Evolutionary conservation across 2,888 invertebrate species (phyloP).

Genomic region (Cataglyphis altisquamis): DNA sequence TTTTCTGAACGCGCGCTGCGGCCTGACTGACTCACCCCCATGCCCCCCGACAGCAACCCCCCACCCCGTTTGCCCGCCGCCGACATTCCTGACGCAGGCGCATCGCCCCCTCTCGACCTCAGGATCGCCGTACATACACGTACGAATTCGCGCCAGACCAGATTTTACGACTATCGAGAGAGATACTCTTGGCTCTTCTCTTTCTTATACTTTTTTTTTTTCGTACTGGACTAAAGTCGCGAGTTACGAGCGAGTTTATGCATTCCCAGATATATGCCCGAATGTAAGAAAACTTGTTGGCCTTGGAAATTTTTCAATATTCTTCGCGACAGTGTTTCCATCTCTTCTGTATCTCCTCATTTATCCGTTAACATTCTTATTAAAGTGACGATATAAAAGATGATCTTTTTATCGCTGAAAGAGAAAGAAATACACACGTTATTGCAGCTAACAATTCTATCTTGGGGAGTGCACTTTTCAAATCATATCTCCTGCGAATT

Average conservation of each 20-base stretch:
- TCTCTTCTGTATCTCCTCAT: neutral
- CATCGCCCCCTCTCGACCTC: conserved; percentile 61
- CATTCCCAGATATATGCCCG: neutral
- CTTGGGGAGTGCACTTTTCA: neutral
- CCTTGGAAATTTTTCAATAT: conserved; percentile 20
- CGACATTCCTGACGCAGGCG: conserved; percentile 73
- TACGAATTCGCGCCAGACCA: conserved; percentile 77
- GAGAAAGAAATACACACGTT: neutral
- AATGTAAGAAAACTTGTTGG: neutral
- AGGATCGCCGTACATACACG: conserved; percentile 59
- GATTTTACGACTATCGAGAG: conserved; percentile 60
- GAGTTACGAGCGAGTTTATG: conserved; percentile 41
- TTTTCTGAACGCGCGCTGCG: conserved; percentile 86
- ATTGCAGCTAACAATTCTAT: neutral
- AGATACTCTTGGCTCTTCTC: conserved; percentile 10
- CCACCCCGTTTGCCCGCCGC: conserved; percentile 57
- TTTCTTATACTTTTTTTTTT: neutral
- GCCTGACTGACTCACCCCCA: conserved; percentile 86
- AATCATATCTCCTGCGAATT: conserved; percentile 24
- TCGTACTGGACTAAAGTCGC: neutral
- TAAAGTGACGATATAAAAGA: conserved; percentile 15
- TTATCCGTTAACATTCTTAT: neutral
- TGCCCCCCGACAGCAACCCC: conserved; percentile 76
- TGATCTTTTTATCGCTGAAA: neutral
- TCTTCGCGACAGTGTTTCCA: neutral